These are phyloP conservation scores for Macrotus californicus DNA, from an alignment of 2,113 vertebrate genomes.

Conservation along the genomic window DNA sequence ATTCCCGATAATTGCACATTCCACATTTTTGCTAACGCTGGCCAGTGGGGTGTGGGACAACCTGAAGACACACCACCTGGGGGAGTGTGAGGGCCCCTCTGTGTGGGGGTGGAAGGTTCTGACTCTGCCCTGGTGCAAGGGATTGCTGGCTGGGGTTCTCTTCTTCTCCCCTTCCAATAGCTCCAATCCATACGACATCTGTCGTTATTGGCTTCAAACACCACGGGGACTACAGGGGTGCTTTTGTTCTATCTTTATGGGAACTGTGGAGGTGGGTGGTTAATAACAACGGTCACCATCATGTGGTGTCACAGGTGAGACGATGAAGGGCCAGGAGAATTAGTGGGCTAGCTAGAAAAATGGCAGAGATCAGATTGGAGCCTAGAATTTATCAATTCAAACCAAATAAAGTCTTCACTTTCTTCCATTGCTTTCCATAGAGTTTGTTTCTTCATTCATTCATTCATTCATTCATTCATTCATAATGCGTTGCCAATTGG, in stretches of 20 bases:
- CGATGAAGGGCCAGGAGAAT: not conserved
- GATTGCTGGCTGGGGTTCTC: not conserved
- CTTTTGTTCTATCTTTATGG: not conserved
- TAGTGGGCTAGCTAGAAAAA: not conserved
- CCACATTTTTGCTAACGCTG: not conserved
- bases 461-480: not conserved
- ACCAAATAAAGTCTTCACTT: not conserved
- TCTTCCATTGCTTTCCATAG: not conserved
- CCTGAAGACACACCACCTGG: not conserved
- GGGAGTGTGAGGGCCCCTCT: not conserved
- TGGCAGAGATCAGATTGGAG: not conserved
- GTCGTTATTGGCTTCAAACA: not conserved
- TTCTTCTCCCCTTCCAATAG: not conserved
- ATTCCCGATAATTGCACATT: not conserved
- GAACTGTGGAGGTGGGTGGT: not conserved
- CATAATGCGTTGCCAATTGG: not conserved
- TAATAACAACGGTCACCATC: too few relatives aligned
- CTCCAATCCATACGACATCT: too few relatives aligned
- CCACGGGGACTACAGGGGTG: fast-evolving
- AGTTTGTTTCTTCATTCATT: not conserved
- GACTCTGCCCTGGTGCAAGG: not conserved
- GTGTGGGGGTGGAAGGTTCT: not conserved
- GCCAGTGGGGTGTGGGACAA: not conserved
- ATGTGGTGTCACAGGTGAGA: not conserved
- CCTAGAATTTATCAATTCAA: not conserved